Evolutionary conservation across 2,113 vertebrate species (phyloP), one percentile per base, ranked within the genome.

Genomic region (Danionella cerebrum): DNA sequence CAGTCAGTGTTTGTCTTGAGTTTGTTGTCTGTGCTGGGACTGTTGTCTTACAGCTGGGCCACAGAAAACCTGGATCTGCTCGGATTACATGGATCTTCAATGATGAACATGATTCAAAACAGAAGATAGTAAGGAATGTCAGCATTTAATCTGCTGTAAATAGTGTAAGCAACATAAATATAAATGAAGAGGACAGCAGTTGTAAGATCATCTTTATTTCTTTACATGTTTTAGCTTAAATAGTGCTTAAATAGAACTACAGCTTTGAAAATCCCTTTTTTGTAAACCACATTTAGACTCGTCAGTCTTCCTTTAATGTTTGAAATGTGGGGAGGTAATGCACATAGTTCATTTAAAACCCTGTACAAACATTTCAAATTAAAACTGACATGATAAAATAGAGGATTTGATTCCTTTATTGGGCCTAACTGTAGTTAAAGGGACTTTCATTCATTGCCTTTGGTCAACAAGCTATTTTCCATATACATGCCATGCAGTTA

Each of bases 11-110:
- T 84, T 57, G 81, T 71, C 55, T 67, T 83, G 76, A 36, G 52
- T 48, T 47, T 84, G 69, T 63, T 78, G 36, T 62, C 76, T 5
- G 27, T 41, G 67, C 64, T 70, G 16, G 88, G 88, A 2, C 45
- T 89, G 31, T 10, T 85, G 52, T 73, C 83, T 59, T 84, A 82
- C 70, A 85, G 77, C 81, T 77, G 83, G 75, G 75, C 73, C 51
- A 76, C 76, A 70, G 77, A 85, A 36, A 74, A 75, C 50, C 55
- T 72, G 14, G 79, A 81, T 5, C 27, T 24, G 68, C 64, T 67
- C 64, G 57, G 36, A 29, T 22, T n/a, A 54, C 31, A 57, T 6
- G 31, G 2, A n/a, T 54, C 21, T 33, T 12, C 12, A 5, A 9
- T 27, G 14, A 16, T 41, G 8, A 59, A 42, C 55, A 59, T 42